Evolutionary conservation across 1,140 invertebrate genomes (phyloP), one percentile per base, ranked within the genome.

Genomic region (Diachasma alloeum): DNA sequence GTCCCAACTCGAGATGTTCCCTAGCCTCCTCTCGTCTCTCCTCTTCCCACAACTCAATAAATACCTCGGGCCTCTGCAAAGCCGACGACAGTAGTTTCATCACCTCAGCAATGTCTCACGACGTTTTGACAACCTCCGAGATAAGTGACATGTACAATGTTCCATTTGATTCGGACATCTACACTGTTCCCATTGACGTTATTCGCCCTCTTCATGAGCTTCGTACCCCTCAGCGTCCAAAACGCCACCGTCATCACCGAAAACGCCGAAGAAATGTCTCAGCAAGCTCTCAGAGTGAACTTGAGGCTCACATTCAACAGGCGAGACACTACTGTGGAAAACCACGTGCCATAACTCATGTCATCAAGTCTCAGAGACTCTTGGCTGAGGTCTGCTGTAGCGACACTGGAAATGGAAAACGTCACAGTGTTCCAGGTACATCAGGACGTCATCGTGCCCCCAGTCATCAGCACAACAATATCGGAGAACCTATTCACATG

Each of bases 91-190:
- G 95, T 5, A 95, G 92, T 79, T 96, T 96, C 82, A 96, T 96
- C 68, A 96, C 94, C 0, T 95, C 95, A 81, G 95, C 95, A 17
- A 95, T 96, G 91, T 96, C 94, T 0, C 95, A 96, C 80, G 95
- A 96, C 81, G 93, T 94, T 0, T 86, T 96, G 10, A 92, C 92
- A 0, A 92, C 92, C 6, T 92, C 92, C 78, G 93, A 94, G 78
- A 95, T 95, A 36, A 94, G 93, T 36, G 95, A 96, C 83, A 93
- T 96, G 90, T 96, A 96, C 84, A 96, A 95, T 87, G 95, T 96
- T 53, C 95, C 95, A 53, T 94, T 95, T 79, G 95, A 96, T 79
- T 95, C 94, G 82, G 95, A 96, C 82, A 95, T 96, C 78, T 96
- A 96, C 83, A 94, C 95, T 5, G 93, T 96, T 53, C 95, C 95